These are phyloP conservation scores for Indri indri DNA, from an alignment of 2,113 vertebrate genomes.

Conservation along the genomic window DNA sequence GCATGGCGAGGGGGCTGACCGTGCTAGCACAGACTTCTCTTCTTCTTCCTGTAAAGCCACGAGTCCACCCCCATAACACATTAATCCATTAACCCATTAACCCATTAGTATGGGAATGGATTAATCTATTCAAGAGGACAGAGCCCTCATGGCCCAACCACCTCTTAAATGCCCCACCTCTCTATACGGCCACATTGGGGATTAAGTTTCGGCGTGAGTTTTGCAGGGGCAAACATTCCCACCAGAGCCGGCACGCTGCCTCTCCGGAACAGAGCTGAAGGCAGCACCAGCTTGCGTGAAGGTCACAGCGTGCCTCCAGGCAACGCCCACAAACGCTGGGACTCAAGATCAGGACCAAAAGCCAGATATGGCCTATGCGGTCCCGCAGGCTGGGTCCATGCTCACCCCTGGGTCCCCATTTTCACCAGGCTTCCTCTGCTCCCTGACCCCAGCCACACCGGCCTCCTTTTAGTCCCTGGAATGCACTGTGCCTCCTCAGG, in stretches of 20 bases:
- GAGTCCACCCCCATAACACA: too few relatives aligned
- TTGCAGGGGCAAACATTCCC: neutral
- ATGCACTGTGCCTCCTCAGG: neutral
- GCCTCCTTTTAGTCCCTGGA: neutral
- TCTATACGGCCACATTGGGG: too few relatives aligned
- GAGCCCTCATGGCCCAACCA: too few relatives aligned
- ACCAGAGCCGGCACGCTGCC: neutral
- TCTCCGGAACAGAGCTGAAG: neutral
- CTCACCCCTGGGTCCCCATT: neutral
- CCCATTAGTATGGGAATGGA: too few relatives aligned
- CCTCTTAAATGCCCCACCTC: too few relatives aligned
- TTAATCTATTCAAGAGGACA: too few relatives aligned
- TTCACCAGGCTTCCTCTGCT: neutral
- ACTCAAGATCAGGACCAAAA: neutral
- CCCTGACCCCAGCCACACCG: neutral
- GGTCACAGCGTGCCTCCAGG: neutral
- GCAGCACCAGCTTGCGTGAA: too few relatives aligned
- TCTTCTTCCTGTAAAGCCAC: too few relatives aligned
- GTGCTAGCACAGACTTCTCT: too few relatives aligned
- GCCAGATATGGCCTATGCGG: fast-evolving
- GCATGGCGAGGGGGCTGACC: too few relatives aligned
- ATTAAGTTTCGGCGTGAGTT: neutral
- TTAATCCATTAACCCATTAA: too few relatives aligned
- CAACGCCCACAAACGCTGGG: neutral
- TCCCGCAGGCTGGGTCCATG: fast-evolving